Evolutionary conservation across 1,140 invertebrate species (phyloP), one percentile per base, ranked within the genome.

Genomic region (Amphibalanus amphitrite): DNA sequence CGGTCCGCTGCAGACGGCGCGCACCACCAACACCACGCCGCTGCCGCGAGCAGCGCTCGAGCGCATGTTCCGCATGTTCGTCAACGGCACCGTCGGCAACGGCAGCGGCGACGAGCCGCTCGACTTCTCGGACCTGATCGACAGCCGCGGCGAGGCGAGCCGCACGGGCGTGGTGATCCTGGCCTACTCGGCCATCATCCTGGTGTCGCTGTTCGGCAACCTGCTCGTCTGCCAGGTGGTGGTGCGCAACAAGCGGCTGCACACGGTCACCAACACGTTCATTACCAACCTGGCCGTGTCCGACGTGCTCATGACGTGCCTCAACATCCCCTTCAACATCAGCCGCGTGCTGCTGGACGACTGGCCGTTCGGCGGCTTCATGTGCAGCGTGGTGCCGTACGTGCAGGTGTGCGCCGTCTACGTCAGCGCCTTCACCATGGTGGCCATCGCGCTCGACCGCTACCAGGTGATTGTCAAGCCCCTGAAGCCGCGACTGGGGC

Each of bases 361-460:
- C 73, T 92, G 90, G 90, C 85, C 89, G 72, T 80, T 92, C 26
- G 89, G 90, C 0, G 79, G 87, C 74, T 89, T 91, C 77, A 88
- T 92, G 87, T 92, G 90, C 78, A 82, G 87, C 0, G 86, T 91
- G 76, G 90, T 89, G 75, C 89, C 90, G 0, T 92, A 90, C 78
- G 86, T 91, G 0, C 89, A 75, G 38, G 73, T 72, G 28, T 72
- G 90, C 0, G 89, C 86, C 73, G 89, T 92, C 0, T 91, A 89
- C 76, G 89, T 92, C 23, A 90, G 88, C 68, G 86, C 92, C 13
- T 90, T 91, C 76, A 92, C 90, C 0, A 79, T 92, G 38, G 89
- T 88, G 15, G 88, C 89, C 70, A 90, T 91, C 67, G 88, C 89
- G 8, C 83, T 91, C 64, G 89, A 91, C 80, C 81, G 89, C 26